Conservation (phyloP, 2,888 invertebrate species). For the Holacanthella duospinosa region DNA sequence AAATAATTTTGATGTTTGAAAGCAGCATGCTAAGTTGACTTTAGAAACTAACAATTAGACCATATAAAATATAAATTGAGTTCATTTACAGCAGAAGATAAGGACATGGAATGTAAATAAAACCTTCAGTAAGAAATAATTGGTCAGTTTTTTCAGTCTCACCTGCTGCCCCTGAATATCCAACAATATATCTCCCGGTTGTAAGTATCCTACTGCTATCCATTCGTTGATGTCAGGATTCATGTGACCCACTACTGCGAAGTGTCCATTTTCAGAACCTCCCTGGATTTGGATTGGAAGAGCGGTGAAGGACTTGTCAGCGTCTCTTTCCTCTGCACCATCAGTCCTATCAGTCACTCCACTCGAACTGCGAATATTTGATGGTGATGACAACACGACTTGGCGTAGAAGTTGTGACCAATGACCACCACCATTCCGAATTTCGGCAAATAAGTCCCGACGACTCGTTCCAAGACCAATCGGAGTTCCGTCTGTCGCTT, state of each 20-base stretch:
- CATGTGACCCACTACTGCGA: conserved; percentile 40
- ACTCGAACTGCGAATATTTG: conserved; percentile 6
- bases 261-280: conserved; percentile 46
- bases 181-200: conserved; percentile 36
- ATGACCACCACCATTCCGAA: conserved; percentile 36
- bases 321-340: conserved; percentile 12
- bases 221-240: conserved; percentile 33
- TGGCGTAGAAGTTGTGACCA: conserved; percentile 32
- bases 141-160: no score
- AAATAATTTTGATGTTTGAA: not conserved
- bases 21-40: no score
- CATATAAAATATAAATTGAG: no score
- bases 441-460: conserved; percentile 35
- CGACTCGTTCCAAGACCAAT: conserved; percentile 8
- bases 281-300: conserved; percentile 43
- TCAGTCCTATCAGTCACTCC: conserved; percentile 16
- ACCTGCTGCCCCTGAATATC: conserved; percentile 37
- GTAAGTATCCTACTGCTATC: conserved; percentile 36
- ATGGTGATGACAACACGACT: conserved; percentile 29
- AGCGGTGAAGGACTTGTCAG: conserved; percentile 4
- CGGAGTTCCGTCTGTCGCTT: not conserved
- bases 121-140: no score
- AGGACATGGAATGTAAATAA: no score
- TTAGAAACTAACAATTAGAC: no score
- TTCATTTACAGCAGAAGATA: no score